These are phyloP conservation scores for Heliothis peltigera DNA, from an alignment of 2,888 invertebrate genomes.

Conservation along the genomic window DNA sequence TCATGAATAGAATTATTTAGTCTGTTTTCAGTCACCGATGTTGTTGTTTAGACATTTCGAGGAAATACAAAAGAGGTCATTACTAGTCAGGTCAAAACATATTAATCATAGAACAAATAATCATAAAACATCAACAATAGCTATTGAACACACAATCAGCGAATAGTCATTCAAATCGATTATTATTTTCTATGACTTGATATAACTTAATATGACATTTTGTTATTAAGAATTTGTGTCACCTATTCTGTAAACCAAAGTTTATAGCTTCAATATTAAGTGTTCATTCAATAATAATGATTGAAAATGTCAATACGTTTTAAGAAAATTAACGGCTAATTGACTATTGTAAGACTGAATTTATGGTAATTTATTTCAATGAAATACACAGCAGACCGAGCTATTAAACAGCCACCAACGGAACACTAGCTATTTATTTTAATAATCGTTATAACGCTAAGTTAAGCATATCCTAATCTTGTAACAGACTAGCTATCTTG, in stretches of 20 bases:
- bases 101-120: conserved; percentile 27
- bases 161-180: background rate
- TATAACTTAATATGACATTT: background rate
- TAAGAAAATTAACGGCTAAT: background rate
- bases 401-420: background rate
- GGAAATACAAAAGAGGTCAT: conserved; percentile 33
- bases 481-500: background rate
- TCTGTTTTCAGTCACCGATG: conserved; percentile 19
- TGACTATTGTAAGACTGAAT: background rate
- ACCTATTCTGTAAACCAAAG: background rate
- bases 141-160: background rate
- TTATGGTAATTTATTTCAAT: background rate
- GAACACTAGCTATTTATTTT: background rate
- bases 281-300: background rate
- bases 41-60: conserved; percentile 42
- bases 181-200: background rate
- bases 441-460: background rate
- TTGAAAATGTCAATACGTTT: background rate
- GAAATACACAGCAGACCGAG: background rate
- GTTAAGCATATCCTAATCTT: background rate
- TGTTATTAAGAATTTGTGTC: background rate
- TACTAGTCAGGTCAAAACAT: conserved; percentile 1
- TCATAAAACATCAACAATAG: background rate
- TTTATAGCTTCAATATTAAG: background rate
- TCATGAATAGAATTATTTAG: conserved; percentile 23